phyloP scores from a whole-genome alignment of 1,140 invertebrate genomes.

The Mya arenaria region DNA sequence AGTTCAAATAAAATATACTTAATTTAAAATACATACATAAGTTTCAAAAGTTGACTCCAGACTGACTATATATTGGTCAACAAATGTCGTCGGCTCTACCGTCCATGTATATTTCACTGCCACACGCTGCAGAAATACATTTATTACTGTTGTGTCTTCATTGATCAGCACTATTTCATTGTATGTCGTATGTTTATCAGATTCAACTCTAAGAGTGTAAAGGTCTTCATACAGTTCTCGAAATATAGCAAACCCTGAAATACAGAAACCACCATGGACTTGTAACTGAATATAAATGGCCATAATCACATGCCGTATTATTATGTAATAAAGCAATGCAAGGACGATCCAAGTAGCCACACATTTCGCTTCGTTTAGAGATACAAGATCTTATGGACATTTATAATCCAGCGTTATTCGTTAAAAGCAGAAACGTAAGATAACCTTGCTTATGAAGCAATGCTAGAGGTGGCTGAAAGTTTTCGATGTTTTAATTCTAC shows the following conservation, averaged over 20 bases:
- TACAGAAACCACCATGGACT: neutral
- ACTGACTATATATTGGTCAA: conserved; percentile 60
- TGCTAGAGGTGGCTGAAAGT: no score
- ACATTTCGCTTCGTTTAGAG: no score
- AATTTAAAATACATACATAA: conserved; percentile 16
- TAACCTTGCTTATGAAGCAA: no score
- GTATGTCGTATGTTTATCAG: conserved; percentile 54
- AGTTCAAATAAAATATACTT: no score
- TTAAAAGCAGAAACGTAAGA: no score
- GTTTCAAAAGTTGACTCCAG: conserved; percentile 63
- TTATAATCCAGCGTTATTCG: no score
- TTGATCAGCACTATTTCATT: conserved; percentile 51
- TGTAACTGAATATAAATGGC: neutral
- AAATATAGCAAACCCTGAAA: conserved; percentile 57
- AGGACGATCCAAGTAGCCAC: no score
- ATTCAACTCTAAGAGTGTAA: conserved; percentile 49
- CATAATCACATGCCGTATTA: neutral
- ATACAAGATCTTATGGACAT: no score
- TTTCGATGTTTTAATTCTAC: no score
- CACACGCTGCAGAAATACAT: conserved; percentile 60
- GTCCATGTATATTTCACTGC: conserved; percentile 63
- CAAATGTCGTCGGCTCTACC: conserved; percentile 55
- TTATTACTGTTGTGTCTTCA: conserved; percentile 4
- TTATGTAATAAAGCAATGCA: no score
- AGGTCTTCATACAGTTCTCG: conserved; percentile 53